Conservation (phyloP, 1,140 invertebrate species). For the Lasaia peninsularis region DNA sequence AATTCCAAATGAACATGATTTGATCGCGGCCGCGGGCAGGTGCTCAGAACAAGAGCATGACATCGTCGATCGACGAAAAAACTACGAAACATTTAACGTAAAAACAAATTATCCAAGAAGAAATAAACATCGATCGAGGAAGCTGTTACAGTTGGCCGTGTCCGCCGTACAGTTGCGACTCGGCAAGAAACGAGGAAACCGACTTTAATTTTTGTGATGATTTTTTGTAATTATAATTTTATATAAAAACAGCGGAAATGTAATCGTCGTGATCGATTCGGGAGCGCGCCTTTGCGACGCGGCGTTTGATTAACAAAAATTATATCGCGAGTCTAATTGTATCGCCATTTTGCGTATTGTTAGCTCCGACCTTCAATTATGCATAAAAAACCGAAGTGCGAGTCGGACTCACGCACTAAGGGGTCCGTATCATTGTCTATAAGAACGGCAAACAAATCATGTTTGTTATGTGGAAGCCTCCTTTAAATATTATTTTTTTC, state of each 20-base stretch:
- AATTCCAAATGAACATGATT: conserved; percentile 62
- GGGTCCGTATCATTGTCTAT: too few species aligned
- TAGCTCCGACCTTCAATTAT: conserved; percentile 54
- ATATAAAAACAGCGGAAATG: conserved; percentile 67
- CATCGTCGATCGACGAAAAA: conserved; percentile 45
- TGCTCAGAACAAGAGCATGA: conserved; percentile 54
- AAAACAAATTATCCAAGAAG: conserved; percentile 72
- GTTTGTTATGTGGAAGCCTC: too few species aligned
- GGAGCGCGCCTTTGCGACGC: conserved; percentile 55
- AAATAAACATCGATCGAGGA: conserved; percentile 70
- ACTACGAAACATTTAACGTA: conserved; percentile 60
- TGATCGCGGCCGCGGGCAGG: conserved; percentile 51
- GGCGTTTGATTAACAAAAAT: conserved; percentile 63
- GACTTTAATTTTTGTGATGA: conserved; percentile 54
- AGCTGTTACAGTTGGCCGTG: conserved; percentile 72
- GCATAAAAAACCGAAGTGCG: conserved; percentile 65
- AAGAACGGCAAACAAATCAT: too few species aligned
- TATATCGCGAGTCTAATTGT: conserved; percentile 68
- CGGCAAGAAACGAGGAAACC: conserved; percentile 54
- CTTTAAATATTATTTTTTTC: too few species aligned
- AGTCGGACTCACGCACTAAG: too few species aligned
- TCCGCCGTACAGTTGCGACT: conserved; percentile 64
- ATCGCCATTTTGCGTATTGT: conserved; percentile 68
- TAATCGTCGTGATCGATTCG: conserved; percentile 67
- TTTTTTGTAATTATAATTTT: conserved; percentile 42